Conservation (phyloP, 2,797 vertebrate genomes). For the Platyrinchus mystaceus region DNA sequence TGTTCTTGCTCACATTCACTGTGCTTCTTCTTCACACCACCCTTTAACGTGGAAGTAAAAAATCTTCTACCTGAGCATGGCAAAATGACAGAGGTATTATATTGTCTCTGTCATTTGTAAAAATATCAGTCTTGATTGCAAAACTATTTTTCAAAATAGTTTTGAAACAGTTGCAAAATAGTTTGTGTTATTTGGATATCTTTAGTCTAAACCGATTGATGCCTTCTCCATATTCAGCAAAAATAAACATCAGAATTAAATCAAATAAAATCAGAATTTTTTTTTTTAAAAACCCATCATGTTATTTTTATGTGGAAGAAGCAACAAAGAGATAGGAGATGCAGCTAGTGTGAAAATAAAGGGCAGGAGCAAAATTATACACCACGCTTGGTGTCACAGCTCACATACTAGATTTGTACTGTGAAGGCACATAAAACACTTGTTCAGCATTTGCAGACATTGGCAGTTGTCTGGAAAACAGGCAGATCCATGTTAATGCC, state of each 20-base stretch:
- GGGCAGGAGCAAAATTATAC: neutral
- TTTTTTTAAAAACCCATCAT: neutral
- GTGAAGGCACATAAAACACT: neutral
- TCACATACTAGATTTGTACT: neutral
- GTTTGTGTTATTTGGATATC: neutral
- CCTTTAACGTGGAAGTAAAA: neutral
- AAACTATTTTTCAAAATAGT: neutral
- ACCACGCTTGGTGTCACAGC: fast-evolving
- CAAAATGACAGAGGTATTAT: neutral
- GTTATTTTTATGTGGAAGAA: neutral
- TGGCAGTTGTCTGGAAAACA: neutral
- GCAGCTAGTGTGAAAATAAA: neutral
- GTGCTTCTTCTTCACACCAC: neutral
- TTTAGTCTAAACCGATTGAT: neutral
- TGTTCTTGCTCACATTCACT: neutral
- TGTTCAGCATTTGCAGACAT: neutral
- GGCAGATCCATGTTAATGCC: neutral
- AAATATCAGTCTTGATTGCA: neutral
- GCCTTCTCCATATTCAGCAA: neutral
- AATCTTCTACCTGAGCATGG: neutral
- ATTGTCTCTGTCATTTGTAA: neutral
- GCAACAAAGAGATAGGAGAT: neutral
- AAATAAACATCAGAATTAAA: neutral
- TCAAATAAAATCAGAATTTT: neutral
- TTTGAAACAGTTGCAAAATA: too few relatives aligned